Percentiles rank a stretch among this genome's conserved stretches.
Evolutionary conservation across 2,888 invertebrate species (phyloP).

Genomic region (Girardia tigrina): DNA sequence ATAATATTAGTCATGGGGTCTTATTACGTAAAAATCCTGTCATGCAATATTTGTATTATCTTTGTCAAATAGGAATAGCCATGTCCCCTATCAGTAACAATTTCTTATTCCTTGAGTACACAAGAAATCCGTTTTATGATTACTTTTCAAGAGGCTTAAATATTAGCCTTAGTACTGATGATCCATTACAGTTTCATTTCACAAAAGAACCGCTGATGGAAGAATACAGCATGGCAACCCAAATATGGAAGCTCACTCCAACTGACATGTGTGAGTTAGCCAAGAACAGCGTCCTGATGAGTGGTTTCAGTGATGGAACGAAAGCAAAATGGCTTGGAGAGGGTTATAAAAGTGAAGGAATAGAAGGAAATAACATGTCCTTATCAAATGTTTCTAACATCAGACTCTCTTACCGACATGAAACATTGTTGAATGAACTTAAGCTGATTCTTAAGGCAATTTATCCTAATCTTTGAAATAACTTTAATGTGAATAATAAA

Average conservation of each 20-base stretch:
- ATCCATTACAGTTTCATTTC: conserved; percentile 96
- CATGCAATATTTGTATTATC: conserved; percentile 87
- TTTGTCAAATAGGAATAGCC: conserved; percentile 75
- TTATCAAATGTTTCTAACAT: no score
- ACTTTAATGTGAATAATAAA: no score
- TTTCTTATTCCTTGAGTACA: conserved; percentile 91
- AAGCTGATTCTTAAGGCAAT: no score
- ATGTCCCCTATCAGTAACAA: conserved; percentile 98
- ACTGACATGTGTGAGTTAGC: conserved; percentile 80
- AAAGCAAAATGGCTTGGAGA: no score
- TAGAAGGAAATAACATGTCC: no score
- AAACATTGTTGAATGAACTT: no score
- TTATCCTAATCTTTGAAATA: no score
- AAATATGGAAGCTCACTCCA: conserved; percentile 55
- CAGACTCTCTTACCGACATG: no score
- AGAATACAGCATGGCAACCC: conserved; percentile 96
- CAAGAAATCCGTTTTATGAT: conserved; percentile 90
- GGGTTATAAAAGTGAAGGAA: no score
- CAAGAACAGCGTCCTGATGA: conserved; percentile 85
- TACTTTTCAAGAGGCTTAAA: conserved; percentile 81
- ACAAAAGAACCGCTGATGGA: conserved; percentile 97
- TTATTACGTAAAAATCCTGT: conserved; percentile 81
- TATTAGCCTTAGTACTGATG: conserved; percentile 87
- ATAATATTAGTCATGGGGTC: conserved; percentile 93
- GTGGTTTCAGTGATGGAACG: conserved; percentile 58